Evolutionary conservation across 2,888 invertebrate species (phyloP), one percentile per base, ranked within the genome.

Genomic region (Caenorhabditis doughertyi): DNA sequence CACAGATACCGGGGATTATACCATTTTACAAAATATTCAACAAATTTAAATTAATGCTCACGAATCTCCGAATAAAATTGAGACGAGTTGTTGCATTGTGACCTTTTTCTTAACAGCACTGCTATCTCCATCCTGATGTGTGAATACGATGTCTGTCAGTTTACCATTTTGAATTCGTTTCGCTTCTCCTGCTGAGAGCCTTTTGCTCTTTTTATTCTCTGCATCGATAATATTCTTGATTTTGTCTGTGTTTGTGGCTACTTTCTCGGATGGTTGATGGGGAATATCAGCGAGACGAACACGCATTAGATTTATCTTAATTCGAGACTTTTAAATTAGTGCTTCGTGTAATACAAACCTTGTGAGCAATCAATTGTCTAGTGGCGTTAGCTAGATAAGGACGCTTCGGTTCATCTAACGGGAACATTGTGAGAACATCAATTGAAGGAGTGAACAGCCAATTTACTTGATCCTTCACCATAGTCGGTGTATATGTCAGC

Each of bases 401-500:
- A 9, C 87, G 58, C 55, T 68, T 55, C 18, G 67, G 79, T 8
- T 64, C 79, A 27, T 84, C 83, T 13, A 87, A 47, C 27, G 92
- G 91, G 87, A 94, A 94, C 76, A 92, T 89, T 0, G 94, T 94
- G 0, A 95, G 89, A 84, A 94, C 94, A 89, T 95, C 95, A 13
- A 96, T 92, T 91, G 96, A 94, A 79, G 97, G 97, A 89, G 96
- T 96, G 47, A 95, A 92, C 92, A 85, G 91, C 91, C 94, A 95
- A 58, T 85, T 84, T 11, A 84, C 58, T 56, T 86, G 83, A 39
- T 76, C 74, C 42, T 83, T 84, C 32, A 81, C 56, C 73, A 84
- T 77, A 0, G 79, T 77, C 2, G 84, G 64, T 0, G 74, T 67
- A 47, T 81, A 86, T 2, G 84, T 83, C 42, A 86, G 35, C 11